Evolutionary conservation across 2,797 vertebrate genomes (phyloP), one percentile per base, ranked within the genome.

Genomic region (Phylloscopus collybita): DNA sequence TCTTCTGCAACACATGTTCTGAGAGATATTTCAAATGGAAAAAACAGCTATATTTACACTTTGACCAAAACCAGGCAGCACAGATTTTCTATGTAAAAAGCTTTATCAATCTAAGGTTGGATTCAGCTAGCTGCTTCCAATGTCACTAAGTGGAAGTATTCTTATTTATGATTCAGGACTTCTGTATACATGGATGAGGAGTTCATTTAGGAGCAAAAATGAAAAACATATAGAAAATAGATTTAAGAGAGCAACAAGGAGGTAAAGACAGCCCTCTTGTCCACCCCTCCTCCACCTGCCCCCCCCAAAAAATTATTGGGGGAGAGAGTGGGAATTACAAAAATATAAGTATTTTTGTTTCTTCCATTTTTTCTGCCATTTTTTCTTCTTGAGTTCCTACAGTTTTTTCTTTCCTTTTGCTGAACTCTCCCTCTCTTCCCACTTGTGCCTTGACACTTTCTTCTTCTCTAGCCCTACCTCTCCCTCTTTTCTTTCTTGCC

Each of bases 281-380:
- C 30, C 6, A 5, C 11, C 3, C 4, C 21, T 51, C 9, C n/a
- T 34, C 16, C 3, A 8, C 8, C 38, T 40, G 38, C 12, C 4
- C 8, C 2, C 17, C 1, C 10, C 3, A 5, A 65, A 16, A 65
- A 85, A 47, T 51, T 61, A 17, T 5, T 0, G 11, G 16, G 19
- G 2, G 8, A 6, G 9, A n/a, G 32, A 50, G 30, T 16, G 1
- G 1, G 25, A 47, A 38, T 64, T 56, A 40, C 34, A 34, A 34
- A 34, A 34, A 34, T 26, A 32, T 51, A 47, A 73, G 1, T 21
- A 36, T 53, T 22, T 93, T 78, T 18, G 10, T 61, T 59, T 36
- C 34, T 92, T 86, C 18, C 6, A 2, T 13, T 3, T 79, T 70
- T 53, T 1, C 11, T 0, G 0, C 0, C 2, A 27, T 34, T 65